These are phyloP conservation scores for Epinephelus malabaricus DNA, from an alignment of 2,797 vertebrate species.

Conservation along the genomic window DNA sequence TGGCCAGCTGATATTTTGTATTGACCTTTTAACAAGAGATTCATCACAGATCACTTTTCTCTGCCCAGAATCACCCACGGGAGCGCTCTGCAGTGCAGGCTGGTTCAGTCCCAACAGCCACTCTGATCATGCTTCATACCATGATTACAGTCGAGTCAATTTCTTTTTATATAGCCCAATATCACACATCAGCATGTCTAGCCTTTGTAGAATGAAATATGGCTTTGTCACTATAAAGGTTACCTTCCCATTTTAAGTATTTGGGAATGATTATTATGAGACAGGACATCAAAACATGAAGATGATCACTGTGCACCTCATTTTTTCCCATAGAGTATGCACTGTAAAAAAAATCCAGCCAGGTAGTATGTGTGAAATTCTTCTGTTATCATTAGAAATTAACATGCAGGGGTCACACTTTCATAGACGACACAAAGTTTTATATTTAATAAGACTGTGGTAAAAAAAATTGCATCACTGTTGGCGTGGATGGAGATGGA, in stretches of 20 bases:
- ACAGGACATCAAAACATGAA: background rate
- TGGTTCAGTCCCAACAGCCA: conserved; percentile 21
- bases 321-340: background rate
- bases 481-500: too few relatives aligned
- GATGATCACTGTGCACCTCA: background rate
- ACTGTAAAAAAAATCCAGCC: background rate
- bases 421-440: background rate
- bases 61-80: conserved; percentile 55
- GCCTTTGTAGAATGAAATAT: conserved; percentile 39
- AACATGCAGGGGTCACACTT: background rate
- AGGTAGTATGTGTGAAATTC: background rate
- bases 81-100: conserved; percentile 40
- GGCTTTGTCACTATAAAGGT: conserved; percentile 17
- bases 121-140: conserved; percentile 40
- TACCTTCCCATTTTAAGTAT: background rate
- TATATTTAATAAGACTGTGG: too few relatives aligned
- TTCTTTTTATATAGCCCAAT: too few relatives aligned
- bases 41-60: conserved; percentile 75
- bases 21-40: conserved; percentile 79
- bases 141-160: conserved; percentile 25
- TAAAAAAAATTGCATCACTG: too few relatives aligned
- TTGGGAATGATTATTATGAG: background rate
- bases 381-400: background rate
- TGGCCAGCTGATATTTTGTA: conserved; percentile 75
- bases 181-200: background rate